Evolutionary conservation across 2,113 vertebrate species (phyloP), one percentile per base, ranked within the genome.

Genomic region (Rhinolophus ferrumequinum): DNA sequence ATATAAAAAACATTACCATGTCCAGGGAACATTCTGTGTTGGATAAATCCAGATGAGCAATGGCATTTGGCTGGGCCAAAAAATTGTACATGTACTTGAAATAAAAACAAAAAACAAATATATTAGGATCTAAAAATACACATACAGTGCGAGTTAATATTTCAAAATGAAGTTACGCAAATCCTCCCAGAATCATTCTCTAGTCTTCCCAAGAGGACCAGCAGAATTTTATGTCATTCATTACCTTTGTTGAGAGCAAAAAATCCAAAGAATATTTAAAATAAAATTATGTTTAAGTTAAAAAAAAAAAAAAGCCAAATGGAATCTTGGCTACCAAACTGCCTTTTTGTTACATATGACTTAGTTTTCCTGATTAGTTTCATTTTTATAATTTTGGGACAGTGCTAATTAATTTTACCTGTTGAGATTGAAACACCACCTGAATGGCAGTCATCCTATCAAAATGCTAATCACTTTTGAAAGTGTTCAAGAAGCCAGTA

Each of bases 11-110:
- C 38, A 94, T 99, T 99, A 99, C 99, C 99, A 99, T 99, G 93
- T 99, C 99, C 93, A 99, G 98, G 0, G 99, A 98, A 93, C 99
- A 99, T 97, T 99, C 99, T 0, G 99, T 99, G 98, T 98, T 99
- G 87, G 99, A 99, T 97, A 99, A 98, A 97, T 99, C 99, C 98
- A 99, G 98, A 38, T 98, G 99, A 96, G 98, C 96, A 93, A 99
- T 98, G 85, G 98, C 97, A 98, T 99, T 99, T 38, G 99, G 98
- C 94, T 99, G 99, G 94, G 99, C 99, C 98, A 99, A 98, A 98
- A 99, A 99, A 96, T 95, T 99, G 98, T 99, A 99, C 96, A 99
- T 98, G 96, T 98, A 99, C 99, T 99, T 69, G 95, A 66, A 92
- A 96, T 19, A 85, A 44, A 93, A 81, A 85, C 13, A 56, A 26